Evolutionary conservation across 1,140 invertebrate species (phyloP).

Genomic region (Cylas formicarius): DNA sequence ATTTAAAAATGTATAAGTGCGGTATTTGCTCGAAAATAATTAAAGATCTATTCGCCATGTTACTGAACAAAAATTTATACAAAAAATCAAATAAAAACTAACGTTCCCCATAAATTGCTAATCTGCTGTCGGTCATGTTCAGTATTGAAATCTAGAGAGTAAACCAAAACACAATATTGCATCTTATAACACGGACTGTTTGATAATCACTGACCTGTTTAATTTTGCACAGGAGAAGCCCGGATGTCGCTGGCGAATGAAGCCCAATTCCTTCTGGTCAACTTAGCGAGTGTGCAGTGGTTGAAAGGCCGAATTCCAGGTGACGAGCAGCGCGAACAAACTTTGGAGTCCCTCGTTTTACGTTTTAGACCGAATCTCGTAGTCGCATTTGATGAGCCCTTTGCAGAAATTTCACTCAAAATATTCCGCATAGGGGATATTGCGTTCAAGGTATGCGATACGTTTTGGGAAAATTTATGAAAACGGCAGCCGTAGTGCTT

Average conservation of each 20-base stretch:
- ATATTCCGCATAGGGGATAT: conserved; percentile 60
- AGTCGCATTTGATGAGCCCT: conserved; percentile 52
- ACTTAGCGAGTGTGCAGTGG: conserved; percentile 65
- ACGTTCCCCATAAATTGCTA: too few relatives aligned
- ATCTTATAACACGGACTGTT: neutral
- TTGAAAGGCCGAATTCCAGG: conserved; percentile 54
- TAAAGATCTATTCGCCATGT: too few relatives aligned
- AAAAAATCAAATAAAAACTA: too few relatives aligned
- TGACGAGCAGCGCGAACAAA: conserved; percentile 44
- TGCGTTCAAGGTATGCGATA: conserved; percentile 54
- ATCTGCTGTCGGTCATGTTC: too few relatives aligned
- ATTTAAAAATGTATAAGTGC: too few relatives aligned
- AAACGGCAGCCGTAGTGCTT: too few relatives aligned
- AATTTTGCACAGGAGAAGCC: conserved; percentile 38
- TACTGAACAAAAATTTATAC: too few relatives aligned
- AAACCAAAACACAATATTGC: too few relatives aligned
- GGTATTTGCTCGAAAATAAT: too few relatives aligned
- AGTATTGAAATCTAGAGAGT: too few relatives aligned
- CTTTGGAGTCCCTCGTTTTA: conserved; percentile 49
- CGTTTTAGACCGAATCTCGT: conserved; percentile 65
- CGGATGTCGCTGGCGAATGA: conserved; percentile 74
- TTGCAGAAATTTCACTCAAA: conserved; percentile 72
- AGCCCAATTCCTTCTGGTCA: conserved; percentile 81
- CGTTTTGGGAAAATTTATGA: conserved; percentile 1
- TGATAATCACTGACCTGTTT: neutral